Evolutionary conservation across 2,888 invertebrate species (phyloP), one percentile per base, ranked within the genome.

Genomic region (Andrena bucephala): DNA sequence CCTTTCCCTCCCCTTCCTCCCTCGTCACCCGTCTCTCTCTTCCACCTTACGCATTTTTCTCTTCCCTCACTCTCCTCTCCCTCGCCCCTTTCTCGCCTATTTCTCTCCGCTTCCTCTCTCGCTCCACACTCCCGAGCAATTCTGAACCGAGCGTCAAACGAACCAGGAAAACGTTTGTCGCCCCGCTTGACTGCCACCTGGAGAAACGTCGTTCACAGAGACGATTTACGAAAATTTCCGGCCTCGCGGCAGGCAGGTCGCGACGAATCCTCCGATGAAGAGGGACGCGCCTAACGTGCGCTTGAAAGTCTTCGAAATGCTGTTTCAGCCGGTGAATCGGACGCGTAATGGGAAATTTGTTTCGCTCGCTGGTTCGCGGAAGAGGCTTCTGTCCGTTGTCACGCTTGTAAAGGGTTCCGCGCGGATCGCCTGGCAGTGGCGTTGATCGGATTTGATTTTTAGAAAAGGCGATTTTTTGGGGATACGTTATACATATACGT

Each of bases 121-220:
- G 52, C 20, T n/a, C 6, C 16, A 52, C 20, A 62, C 76, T 6
- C 76, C 74, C 60, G 77, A 54, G 82, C 87, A 89, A 90, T 90
- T 89, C 85, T 87, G 16, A 42, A 79, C 85, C 83, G 74, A 81
- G 77, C 73, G 85, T 86, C 87, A 83, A 85, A 75, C 84, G 84
- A 83, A 84, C 82, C 89, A 85, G 85, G 83, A 84, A 87, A 90
- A 86, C 85, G 84, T 87, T 89, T 85, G 86, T 84, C 83, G 85
- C 85, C 82, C 80, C 79, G 63, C 71, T 31, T 31, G 70, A 33
- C 57, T 60, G 73, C 69, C 71, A 70, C 36, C 50, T 73, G 69
- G 69, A 57, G 63, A 75, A 81, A 77, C 73, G 77, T 85, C 85
- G 81, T 20, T 60, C 42, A 48, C 84, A 85, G 81, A 75, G 84